Conservation (phyloP, 2,797 vertebrate species). For the Cyclopterus lumpus region DNA sequence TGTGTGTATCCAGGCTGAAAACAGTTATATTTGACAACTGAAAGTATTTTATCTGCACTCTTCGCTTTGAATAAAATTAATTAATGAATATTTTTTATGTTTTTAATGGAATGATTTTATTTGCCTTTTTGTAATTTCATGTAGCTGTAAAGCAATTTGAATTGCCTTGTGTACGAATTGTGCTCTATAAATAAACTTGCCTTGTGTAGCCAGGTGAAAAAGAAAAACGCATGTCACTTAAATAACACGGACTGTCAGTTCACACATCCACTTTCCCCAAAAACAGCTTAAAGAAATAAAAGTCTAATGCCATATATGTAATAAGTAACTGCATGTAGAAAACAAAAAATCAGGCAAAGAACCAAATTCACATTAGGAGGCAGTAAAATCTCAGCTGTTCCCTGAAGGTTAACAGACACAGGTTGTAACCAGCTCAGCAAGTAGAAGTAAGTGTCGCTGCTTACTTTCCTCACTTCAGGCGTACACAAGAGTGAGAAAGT, state of each 20-base stretch:
- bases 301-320: conserved; percentile 3
- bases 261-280: not conserved
- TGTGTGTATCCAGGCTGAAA: no score
- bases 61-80: no score
- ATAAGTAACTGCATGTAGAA: not conserved
- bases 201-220: conserved; percentile 5
- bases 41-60: no score
- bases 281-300: not conserved
- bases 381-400: conserved; percentile 29
- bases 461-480: not conserved
- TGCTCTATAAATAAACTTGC: no score
- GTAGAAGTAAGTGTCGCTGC: not conserved
- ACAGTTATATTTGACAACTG: no score
- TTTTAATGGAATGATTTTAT: no score
- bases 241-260: not conserved
- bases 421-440: conserved; percentile 53
- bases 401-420: conserved; percentile 35
- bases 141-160: no score
- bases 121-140: no score
- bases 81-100: no score
- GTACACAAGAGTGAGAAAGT: conserved; percentile 21
- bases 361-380: conserved; percentile 21
- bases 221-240: not conserved
- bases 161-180: no score
- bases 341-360: not conserved